phyloP scores from a whole-genome alignment of 2,888 invertebrate genomes.

The Polydesmus complanatus region DNA sequence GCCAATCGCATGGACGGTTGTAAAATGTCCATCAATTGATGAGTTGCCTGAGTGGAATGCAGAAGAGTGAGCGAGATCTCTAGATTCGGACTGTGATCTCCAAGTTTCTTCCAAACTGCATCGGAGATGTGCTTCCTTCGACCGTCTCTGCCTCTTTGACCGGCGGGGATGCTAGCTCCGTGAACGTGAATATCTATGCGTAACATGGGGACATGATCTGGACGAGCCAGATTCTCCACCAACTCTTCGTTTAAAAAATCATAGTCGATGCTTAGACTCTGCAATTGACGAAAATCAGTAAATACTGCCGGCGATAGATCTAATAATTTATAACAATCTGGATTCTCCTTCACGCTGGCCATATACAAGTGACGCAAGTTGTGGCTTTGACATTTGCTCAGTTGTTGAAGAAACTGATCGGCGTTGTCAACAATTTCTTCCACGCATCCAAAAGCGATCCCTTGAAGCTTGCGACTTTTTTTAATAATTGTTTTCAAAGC shows the following conservation, averaged over 20 bases:
- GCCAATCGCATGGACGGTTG: conserved; percentile 55
- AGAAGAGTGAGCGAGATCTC: conserved; percentile 47
- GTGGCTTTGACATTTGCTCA: conserved; percentile 38
- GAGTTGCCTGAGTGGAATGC: conserved; percentile 53
- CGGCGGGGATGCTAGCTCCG: conserved; percentile 32
- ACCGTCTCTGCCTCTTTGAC: no score
- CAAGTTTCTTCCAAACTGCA: conserved; percentile 47
- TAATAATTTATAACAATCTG: conserved; percentile 46
- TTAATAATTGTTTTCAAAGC: conserved; percentile 35
- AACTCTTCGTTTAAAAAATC: conserved; percentile 29
- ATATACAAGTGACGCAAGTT: conserved; percentile 48
- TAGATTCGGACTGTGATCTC: conserved; percentile 40
- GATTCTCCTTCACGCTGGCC: conserved; percentile 58
- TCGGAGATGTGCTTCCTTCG: conserved; percentile 49
- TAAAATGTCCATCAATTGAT: conserved; percentile 47
- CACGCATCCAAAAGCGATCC: conserved; percentile 41
- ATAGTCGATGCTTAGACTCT: conserved; percentile 41
- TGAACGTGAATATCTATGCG: conserved; percentile 54
- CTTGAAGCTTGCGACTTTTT: conserved; percentile 36
- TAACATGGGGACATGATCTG: conserved; percentile 23
- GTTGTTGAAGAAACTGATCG: conserved; percentile 33
- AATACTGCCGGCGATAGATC: conserved; percentile 44
- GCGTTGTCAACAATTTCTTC: conserved; percentile 39
- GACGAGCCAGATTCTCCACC: conserved; percentile 21
- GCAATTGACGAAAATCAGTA: conserved; percentile 44